Conservation (phyloP, 2,888 invertebrate genomes). For the Synanthedon myopaeformis region DNA sequence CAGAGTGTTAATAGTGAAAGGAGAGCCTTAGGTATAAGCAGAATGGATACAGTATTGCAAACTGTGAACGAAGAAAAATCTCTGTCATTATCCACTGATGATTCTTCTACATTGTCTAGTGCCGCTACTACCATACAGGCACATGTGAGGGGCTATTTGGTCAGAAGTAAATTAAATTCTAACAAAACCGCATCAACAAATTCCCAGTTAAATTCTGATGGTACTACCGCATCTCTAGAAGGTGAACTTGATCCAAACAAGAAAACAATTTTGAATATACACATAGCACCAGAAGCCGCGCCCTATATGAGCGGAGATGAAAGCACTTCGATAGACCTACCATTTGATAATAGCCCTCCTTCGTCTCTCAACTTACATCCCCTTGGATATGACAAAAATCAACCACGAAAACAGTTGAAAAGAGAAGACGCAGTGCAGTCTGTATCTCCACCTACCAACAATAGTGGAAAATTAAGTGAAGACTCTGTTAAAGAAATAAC, state of each 20-base stretch:
- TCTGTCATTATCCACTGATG: constrained; percentile 59
- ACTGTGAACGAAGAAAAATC: constrained; percentile 68
- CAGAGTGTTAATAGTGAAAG: constrained; percentile 38
- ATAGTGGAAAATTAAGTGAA: constrained; percentile 58
- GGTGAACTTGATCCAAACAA: constrained; percentile 34
- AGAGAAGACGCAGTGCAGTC: constrained; percentile 66
- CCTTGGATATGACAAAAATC: constrained; percentile 48
- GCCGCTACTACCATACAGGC: constrained; percentile 77
- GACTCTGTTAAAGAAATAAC: constrained; percentile 41
- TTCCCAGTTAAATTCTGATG: constrained; percentile 47
- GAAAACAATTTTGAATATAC: constrained; percentile 58
- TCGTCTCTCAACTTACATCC: constrained; percentile 53
- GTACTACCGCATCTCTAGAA: constrained; percentile 36
- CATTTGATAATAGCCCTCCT: constrained; percentile 53
- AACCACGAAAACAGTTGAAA: constrained; percentile 56
- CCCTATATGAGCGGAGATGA: constrained; percentile 54
- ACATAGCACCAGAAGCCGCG: constrained; percentile 52
- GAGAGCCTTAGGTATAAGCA: constrained; percentile 40
- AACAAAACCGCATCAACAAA: constrained; percentile 48
- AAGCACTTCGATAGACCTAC: constrained; percentile 56
- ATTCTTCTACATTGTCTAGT: constrained; percentile 62
- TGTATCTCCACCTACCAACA: constrained; percentile 57
- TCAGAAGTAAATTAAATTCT: constrained; percentile 62
- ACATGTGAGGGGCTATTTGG: constrained; percentile 76
- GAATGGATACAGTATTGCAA: constrained; percentile 61